Percentiles rank a stretch among this genome's conserved stretches.
These are phyloP conservation scores for Clytia hemisphaerica DNA, from an alignment of 30 jellyfish, hydroid and myxozoan genomes.

Conservation along the genomic window DNA sequence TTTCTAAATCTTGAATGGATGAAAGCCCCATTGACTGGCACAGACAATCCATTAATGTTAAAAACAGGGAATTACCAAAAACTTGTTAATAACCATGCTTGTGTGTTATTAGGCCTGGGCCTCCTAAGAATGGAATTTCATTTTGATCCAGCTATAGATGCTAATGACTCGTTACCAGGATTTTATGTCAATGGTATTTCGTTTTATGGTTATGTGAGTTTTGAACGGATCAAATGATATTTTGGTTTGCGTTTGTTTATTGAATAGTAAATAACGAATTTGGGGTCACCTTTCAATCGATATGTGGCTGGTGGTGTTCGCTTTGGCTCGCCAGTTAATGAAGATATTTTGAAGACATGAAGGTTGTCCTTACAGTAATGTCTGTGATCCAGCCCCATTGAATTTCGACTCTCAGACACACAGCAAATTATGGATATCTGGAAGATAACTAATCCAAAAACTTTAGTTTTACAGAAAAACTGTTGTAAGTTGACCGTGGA, in stretches of 20 bases:
- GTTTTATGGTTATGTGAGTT: constrained; percentile 43
- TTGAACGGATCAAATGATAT: background rate
- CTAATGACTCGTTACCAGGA: constrained; percentile 20
- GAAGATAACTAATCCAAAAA: no score
- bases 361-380: no score
- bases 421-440: no score
- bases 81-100: background rate
- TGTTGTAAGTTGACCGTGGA: no score
- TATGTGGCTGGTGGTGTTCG: no score
- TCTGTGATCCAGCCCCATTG: no score
- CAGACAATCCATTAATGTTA: constrained; percentile 28
- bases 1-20: constrained; percentile 32
- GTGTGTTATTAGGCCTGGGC: constrained; percentile 3
- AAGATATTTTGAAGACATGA: no score
- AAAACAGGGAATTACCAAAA: constrained; percentile 24
- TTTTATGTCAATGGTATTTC: constrained; percentile 42
- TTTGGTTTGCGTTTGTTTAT: background rate
- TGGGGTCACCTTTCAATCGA: no score
- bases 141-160: background rate
- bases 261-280: background rate
- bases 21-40: constrained; percentile 21
- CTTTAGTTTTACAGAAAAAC: no score
- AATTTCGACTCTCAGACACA: no score
- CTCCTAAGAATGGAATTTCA: constrained; percentile 14
- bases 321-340: no score